Evolutionary conservation across 1,140 invertebrate species (phyloP), one percentile per base, ranked within the genome.

Genomic region (Caenorhabditis briggsae): DNA sequence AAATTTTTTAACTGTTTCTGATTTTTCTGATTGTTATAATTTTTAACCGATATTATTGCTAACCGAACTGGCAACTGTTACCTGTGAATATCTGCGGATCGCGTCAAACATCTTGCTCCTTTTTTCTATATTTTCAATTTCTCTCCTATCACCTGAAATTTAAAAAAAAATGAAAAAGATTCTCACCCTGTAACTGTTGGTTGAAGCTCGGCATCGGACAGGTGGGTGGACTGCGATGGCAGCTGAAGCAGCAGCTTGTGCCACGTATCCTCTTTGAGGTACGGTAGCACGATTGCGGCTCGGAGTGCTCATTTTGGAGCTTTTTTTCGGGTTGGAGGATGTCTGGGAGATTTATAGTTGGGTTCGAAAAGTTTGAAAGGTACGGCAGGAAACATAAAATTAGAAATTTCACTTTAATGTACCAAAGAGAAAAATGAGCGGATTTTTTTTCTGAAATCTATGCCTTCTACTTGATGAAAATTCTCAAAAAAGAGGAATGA

Each of bases 51-150:
- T 9, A 53, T 53, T 53, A 53, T 9, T 53, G 5, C 16, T 5
- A n/a, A 9, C 8, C 8, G 5, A 33, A 23, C 12, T 7, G 3
- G 14, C 6, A 1, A 18, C 6, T 14, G 6, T 50, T 50, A 78
- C 70, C 70, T 78, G 70, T 50, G 70, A 78, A 78, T 78, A 78
- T 78, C 70, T 78, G 46, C 70, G 70, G n/a, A 78, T 78, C 0
- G 70, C 70, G 5, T 78, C 70, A 20, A 78, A 78, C 70, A 78
- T 78, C 41, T 78, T 78, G 7, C 50, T 50, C 18, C 18, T 3
- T 41, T 23, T 12, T 78, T 78, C 20, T 50, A 3, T 2, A 25
- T 70, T 43, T 11, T 70, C 14, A 70, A 70, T 48, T 48, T 9
- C 23, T 78, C 46, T 50, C 46, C 70, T 78, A 78, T n/a, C n/a